Evolutionary conservation across 2,113 vertebrate species (phyloP).

Genomic region (Notiomystis cincta): DNA sequence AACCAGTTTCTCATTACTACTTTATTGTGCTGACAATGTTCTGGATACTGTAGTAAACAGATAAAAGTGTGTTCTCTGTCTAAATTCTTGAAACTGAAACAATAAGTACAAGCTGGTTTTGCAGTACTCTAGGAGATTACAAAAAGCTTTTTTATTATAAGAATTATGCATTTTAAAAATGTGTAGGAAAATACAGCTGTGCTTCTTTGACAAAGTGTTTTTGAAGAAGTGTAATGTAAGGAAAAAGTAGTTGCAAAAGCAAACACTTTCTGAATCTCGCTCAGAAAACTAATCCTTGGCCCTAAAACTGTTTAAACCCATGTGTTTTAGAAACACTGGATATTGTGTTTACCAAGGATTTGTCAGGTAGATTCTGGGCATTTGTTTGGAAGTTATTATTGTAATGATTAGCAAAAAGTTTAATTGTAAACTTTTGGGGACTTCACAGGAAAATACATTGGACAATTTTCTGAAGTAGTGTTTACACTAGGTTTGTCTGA

Average conservation of each 20-base stretch:
- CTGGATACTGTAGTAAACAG: background rate
- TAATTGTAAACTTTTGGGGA: background rate
- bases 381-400: background rate
- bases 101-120: background rate
- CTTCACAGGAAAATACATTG: background rate
- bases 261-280: background rate
- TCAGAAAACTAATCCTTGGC: background rate
- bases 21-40: background rate
- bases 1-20: background rate
- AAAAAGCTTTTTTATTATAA: background rate
- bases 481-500: background rate
- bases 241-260: background rate
- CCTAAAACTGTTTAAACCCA: background rate
- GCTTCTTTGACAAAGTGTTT: background rate
- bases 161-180: background rate
- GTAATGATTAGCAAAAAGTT: background rate
- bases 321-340: background rate
- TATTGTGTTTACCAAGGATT: background rate
- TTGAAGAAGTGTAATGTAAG: background rate
- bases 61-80: background rate
- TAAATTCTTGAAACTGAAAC: background rate
- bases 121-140: background rate
- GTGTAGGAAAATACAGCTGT: background rate
- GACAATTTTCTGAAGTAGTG: background rate
- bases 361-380: background rate